These are phyloP conservation scores for Synanthedon tipuliformis DNA, from an alignment of 2,888 invertebrate species.

Conservation along the genomic window DNA sequence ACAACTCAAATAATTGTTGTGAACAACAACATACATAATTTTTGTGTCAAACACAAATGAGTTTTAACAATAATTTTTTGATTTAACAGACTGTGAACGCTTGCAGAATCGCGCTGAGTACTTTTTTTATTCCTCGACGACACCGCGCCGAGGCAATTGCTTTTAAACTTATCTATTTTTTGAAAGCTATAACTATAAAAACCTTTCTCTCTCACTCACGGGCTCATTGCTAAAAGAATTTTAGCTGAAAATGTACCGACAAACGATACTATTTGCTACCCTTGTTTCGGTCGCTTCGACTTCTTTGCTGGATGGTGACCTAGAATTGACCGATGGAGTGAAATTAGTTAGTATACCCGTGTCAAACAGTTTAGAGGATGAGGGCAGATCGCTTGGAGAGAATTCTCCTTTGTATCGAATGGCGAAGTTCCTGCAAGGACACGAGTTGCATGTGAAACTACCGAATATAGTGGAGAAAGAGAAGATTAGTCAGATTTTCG, in stretches of 20 bases:
- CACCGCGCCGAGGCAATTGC: conserved; percentile 32
- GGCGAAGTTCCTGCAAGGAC: conserved; percentile 76
- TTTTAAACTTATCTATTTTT: conserved; percentile 49
- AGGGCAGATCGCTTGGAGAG: conserved; percentile 56
- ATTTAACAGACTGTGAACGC: conserved; percentile 20
- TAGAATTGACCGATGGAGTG: conserved; percentile 74
- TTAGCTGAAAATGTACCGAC: conserved; percentile 49
- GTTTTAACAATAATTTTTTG: conserved; percentile 9
- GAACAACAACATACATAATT: conserved; percentile 7
- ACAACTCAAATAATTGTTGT: no score
- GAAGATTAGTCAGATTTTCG: conserved; percentile 71
- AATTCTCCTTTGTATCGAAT: conserved; percentile 69
- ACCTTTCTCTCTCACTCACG: conserved; percentile 40
- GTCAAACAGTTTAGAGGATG: conserved; percentile 60
- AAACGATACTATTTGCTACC: conserved; percentile 20
- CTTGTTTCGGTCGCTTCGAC: conserved; percentile 23
- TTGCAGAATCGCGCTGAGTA: conserved; percentile 25
- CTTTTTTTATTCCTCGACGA: conserved; percentile 31
- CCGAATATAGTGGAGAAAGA: conserved; percentile 76
- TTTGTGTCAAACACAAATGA: conserved; percentile 6
- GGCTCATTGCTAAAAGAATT: conserved; percentile 45
- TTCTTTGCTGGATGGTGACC: conserved; percentile 57
- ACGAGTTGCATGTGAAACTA: conserved; percentile 79
- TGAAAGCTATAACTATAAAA: conserved; percentile 61
- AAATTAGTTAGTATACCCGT: conserved; percentile 69